Base-by-base conservation (phyloP, 2,888 invertebrate species). In the Polydrusus cervinus region DNA sequence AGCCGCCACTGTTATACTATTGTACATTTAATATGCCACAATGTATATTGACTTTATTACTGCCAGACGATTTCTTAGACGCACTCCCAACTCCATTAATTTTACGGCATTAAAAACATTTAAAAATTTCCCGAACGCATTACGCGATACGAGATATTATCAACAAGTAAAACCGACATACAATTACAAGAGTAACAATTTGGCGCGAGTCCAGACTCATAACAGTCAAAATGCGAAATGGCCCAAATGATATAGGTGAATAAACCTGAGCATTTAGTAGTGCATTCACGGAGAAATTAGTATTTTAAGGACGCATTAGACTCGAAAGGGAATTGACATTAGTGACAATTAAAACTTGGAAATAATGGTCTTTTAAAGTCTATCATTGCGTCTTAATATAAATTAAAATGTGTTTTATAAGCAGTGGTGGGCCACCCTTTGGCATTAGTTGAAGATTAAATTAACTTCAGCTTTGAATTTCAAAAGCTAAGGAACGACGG, bases 191-290 rank as follows among this genome's bases (percentile, higher is more conserved):
- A 43, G 55, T 64, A 65, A 66, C 60, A 72, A 66, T 72, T 72
- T 72, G 72, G 72, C 65, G 0, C 11, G 7, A 11, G 18, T 57
- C 72, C 72, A 72, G 49, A 51, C 45, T 55, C 18, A 53, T 65
- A 71, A 71, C 71, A 14, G 66, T 60, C 72, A 72, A 66, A 72
- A 66, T 60, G 72, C 72, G 72, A 72, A 72, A 72, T 72, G 66
- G 66, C 34, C 45, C 43, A 60, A 51, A 66, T 66, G 66, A 66
- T 72, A 40, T 72, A 72, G 72, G 72, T 72, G 72, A 72, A 66
- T 61, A 72, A 72, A 72, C 66, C 60, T 72, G 65, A 57, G 38
- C 57, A 34, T 64, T 49, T 49, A 64, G 25, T 64, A 49, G 49
- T 64, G 47, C 30, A 16, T 64, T 30, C 13, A 11, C 30, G 8